Base-by-base conservation (phyloP, 2,888 invertebrate genomes). In the Drosophila koepferae region DNA sequence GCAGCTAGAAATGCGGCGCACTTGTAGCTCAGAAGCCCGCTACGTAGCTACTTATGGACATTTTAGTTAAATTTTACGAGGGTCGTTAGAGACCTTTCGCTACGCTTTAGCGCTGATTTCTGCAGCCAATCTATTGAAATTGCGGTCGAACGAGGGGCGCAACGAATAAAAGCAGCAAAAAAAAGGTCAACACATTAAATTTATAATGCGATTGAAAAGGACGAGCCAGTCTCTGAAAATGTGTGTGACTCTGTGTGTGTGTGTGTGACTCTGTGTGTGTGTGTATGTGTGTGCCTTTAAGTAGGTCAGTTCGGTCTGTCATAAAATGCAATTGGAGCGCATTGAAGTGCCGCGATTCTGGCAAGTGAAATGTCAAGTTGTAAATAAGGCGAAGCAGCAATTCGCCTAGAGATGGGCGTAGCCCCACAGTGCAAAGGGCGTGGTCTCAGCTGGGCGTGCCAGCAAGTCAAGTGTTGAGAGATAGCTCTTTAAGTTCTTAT, bases 51-150 rank as follows among this genome's bases (percentile, higher is more conserved):
- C 88, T 86, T 86, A 90, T 65, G 77, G 61, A 71, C 80, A 88
- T 90, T 86, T 86, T 90, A 89, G 85, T 89, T 89, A 88, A 88
- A 90, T 90, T 86, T 86, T 88, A 86, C 82, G 88, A 72, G 63
- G 55, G 48, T 64, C 76, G 76, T 59, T 62, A 76, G 72, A 48
- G 68, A 48, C 64, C 63, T 65, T 77, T 60, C 48, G 70, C 49
- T 48, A 38, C 63, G 64, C 68, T 68, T 65, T 68, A 61, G 72
- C 82, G 72, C 73, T 67, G 77, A 81, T 71, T 81, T 76, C 63
- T 60, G 59, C 62, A 72, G 86, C 66, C 87, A 89, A 89, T 90
- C 86, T 82, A 85, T 87, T 72, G 86, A 73, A 87, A 86, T 89
- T 86, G 85, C 85, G 85, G 90, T 89, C 75, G 85, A 72, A 59